Evolutionary conservation across 2,888 invertebrate genomes (phyloP), one percentile per base, ranked within the genome.

Genomic region (Apantesis nais): DNA sequence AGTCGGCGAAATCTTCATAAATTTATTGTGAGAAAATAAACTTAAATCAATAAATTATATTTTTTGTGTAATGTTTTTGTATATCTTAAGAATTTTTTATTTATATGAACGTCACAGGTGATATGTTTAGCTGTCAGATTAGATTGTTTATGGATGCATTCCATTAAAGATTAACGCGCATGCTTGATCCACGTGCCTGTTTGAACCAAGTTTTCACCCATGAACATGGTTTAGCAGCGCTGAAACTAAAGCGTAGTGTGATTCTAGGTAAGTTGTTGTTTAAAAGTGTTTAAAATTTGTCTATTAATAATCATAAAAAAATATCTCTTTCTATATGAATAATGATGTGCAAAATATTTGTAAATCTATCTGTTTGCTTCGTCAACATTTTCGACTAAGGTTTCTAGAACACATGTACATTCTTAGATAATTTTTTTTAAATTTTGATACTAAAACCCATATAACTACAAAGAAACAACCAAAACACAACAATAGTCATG

Each of bases 91-190:
- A 7, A 22, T 48, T 12, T 55, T 12, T 55, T 55, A 55, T 25
- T 55, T 11, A 55, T 29, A 58, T 58, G 25, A 29, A 58, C 58
- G 58, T 58, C 58, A 58, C 14, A 58, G 58, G 16, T 58, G 29
- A 58, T 58, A 58, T 58, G 29, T 58, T 58, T 58, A 29, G 16
- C 29, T 58, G 58, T 58, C 58, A 58, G 58, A 58, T 58, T 29
- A 29, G 58, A 58, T 29, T 58, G 29, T 58, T 58, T 16, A 58
- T 44, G 19, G 16, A 64, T 29, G 25, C 39, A 41, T 41, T 39
- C 19, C n/a, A 11, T 34, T 34, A 61, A 9, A 22, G 61, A 22
- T 61, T 61, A 16, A 39, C 12, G 22, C 39, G 16, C 37, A 25
- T 29, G 25, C 16, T 11, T 25, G 29, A 58, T 5, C 25, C 25